Base-by-base conservation (phyloP, 2,113 vertebrate genomes). In the Pipra filicauda region DNA sequence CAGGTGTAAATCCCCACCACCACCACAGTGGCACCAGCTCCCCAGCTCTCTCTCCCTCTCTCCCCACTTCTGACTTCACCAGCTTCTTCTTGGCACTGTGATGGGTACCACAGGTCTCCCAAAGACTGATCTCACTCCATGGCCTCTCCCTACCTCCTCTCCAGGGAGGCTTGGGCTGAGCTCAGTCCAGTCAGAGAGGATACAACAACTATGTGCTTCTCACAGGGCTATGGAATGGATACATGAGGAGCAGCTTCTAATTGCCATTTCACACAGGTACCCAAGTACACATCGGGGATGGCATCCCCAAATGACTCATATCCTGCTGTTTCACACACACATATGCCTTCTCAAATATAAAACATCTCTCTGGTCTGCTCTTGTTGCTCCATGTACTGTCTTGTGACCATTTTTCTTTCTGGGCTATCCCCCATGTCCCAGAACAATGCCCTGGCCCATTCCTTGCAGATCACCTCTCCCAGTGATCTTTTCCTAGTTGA, bases 201-300 rank as follows among this genome's bases (percentile, higher is more conserved):
- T 43, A 23, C 30, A 71, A 18, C 37, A 57, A 7, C 46, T 4
- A 2, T 4, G 24, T 62, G 8, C 12, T 39, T 73, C 23, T 64
- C 44, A 9, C 55, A 41, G 9, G 10, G 21, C 51, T 62, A 33
- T 21, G 44, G n/a, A 67, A 44, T 21, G 9, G 33, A 12, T 35
- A 13, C 8, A 2, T 18, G 37, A 88, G 54, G 37, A 73, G 22
- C 44, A 65, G 70, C 31, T 59, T 65, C n/a, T 55, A 48, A 15
- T 16, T 33, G 31, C 62, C 44, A 11, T 5, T 7, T 57, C 1
- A 0, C 49, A 35, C 37, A 46, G 37, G n/a, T 46, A 41, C 26
- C 26, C 17, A 22, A 39, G 15, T 1, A 1, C 9, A 4, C 28
- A 5, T 4, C 0, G 0, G 48, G 41, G 41, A 35, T 3, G 4